These are phyloP conservation scores for Sinella curviseta DNA, from an alignment of 1,140 invertebrate species.

Conservation along the genomic window DNA sequence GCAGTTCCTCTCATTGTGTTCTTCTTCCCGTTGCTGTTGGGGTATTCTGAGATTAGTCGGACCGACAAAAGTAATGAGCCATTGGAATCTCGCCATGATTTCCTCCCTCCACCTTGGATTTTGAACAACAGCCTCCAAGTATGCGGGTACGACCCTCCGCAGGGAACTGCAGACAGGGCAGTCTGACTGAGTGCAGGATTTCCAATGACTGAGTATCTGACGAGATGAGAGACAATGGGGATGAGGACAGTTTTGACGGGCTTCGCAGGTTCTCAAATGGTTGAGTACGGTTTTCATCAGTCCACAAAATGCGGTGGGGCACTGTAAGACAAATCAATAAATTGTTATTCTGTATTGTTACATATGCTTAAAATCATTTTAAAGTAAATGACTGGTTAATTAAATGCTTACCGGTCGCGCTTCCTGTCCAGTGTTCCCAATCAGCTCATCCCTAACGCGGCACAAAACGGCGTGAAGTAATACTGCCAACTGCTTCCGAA, in stretches of 20 bases:
- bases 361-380: too few relatives aligned
- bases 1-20: background rate
- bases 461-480: conserved; percentile 9
- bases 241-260: background rate
- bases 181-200: background rate
- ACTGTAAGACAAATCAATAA: background rate
- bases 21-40: background rate
- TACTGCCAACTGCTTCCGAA: conserved; percentile 15
- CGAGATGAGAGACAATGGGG: conserved; percentile 3
- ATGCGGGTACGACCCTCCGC: background rate
- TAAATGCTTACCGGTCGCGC: background rate
- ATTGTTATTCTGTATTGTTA: background rate
- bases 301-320: conserved; percentile 5
- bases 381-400: too few relatives aligned
- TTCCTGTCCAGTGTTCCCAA: background rate
- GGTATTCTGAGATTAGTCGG: background rate
- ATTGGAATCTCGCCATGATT: conserved; percentile 2
- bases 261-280: conserved; percentile 6
- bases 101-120: background rate
- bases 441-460: background rate
- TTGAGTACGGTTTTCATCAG: conserved; percentile 14
- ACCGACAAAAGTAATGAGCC: background rate
- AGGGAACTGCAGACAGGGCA: background rate
- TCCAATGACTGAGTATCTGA: conserved; percentile 17
- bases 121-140: background rate